phyloP scores from a whole-genome alignment of 2,113 vertebrate species.

The Atractosteus spatula region DNA sequence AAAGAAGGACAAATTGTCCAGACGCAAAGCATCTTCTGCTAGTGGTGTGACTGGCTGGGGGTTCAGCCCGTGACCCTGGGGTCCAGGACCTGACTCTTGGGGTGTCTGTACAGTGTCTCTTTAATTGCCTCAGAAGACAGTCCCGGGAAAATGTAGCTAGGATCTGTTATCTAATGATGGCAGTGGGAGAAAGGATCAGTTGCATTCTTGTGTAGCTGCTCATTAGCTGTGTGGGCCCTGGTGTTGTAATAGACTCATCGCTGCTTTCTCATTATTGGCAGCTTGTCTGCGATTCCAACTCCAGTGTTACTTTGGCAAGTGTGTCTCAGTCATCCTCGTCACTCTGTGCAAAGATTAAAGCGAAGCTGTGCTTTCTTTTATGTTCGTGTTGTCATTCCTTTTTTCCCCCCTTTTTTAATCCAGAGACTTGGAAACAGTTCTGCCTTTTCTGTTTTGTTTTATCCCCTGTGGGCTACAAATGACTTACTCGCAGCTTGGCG shows the following conservation, averaged over 20 bases:
- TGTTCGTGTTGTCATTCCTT: constrained; percentile 30
- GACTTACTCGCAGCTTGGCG: constrained; percentile 46
- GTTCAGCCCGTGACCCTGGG: too few species aligned
- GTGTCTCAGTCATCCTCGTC: constrained; percentile 11
- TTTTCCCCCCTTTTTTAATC: constrained; percentile 34
- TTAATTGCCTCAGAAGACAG: constrained; percentile 45
- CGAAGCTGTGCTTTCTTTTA: constrained; percentile 30
- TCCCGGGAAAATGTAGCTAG: constrained; percentile 37
- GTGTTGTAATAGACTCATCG: constrained; percentile 40
- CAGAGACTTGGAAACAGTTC: constrained; percentile 43
- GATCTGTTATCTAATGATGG: constrained; percentile 46
- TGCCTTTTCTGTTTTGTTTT: constrained; percentile 28
- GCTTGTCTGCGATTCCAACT: constrained; percentile 28
- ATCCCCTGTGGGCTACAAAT: constrained; percentile 42
- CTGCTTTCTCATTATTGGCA: constrained; percentile 26
- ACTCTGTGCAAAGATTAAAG: constrained; percentile 2
- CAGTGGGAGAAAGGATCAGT: constrained; percentile 10
- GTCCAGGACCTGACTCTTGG: not conserved
- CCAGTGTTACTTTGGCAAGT: constrained; percentile 41
- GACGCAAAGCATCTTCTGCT: too few species aligned
- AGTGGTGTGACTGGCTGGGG: too few species aligned
- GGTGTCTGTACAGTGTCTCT: constrained; percentile 35
- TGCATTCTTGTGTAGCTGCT: constrained; percentile 20
- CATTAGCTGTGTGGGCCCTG: constrained; percentile 35
- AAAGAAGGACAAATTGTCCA: too few species aligned